Conservation (phyloP, 2,113 vertebrate species). For the Dromas ardeola region DNA sequence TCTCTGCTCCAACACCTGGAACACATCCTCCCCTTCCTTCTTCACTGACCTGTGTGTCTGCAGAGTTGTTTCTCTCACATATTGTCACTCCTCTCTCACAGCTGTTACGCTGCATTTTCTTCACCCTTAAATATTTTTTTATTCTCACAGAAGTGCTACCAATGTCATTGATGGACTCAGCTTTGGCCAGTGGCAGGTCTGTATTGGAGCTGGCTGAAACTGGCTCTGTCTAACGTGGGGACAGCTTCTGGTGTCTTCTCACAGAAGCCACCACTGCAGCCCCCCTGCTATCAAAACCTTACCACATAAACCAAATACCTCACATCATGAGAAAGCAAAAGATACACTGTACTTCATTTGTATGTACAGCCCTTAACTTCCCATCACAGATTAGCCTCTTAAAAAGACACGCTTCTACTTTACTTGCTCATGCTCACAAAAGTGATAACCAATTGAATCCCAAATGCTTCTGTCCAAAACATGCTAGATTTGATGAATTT, state of each 20-base stretch:
- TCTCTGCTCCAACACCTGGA: accelerated
- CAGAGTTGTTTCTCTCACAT: not conserved
- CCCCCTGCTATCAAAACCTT: not conserved
- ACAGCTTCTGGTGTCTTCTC: not conserved
- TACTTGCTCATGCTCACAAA: not conserved
- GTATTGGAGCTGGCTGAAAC: not conserved
- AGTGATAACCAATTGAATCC: not conserved
- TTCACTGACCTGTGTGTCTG: not conserved
- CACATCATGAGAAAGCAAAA: not conserved
- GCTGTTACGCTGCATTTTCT: accelerated
- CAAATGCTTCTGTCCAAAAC: not conserved
- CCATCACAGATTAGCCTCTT: not conserved
- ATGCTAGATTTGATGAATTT: not conserved
- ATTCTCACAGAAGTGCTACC: not conserved
- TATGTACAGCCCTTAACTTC: not conserved
- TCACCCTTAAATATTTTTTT: not conserved
- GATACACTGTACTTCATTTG: not conserved
- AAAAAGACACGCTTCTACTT: not conserved
- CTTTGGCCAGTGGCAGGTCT: accelerated
- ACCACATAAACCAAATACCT: not conserved
- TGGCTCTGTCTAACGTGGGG: not conserved
- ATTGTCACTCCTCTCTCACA: not conserved
- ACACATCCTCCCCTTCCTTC: not conserved
- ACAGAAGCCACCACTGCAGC: not conserved
- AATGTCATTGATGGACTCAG: not conserved